These are phyloP conservation scores for Sisyra nigra DNA, from an alignment of 2,888 invertebrate genomes.

Conservation along the genomic window DNA sequence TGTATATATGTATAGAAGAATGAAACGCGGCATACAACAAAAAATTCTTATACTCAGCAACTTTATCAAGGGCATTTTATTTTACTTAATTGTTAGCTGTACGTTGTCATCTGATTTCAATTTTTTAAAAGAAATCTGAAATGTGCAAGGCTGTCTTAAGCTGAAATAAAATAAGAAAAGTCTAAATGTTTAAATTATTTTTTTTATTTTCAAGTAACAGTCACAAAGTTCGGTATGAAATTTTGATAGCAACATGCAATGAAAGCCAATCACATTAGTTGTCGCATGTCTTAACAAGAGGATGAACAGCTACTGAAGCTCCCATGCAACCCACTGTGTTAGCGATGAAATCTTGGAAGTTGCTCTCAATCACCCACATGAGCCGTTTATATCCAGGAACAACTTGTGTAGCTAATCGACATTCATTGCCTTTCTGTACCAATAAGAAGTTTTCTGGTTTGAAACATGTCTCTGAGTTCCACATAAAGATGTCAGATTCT, in stretches of 20 bases:
- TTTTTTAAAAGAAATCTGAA: too few relatives aligned
- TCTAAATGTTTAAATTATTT: background rate
- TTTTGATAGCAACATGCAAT: background rate
- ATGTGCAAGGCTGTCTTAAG: too few relatives aligned
- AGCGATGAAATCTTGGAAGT: slow-evolving; percentile 45
- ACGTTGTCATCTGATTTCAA: too few relatives aligned
- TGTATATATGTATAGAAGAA: too few relatives aligned
- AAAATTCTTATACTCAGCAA: too few relatives aligned
- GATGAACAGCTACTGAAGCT: slow-evolving; percentile 41
- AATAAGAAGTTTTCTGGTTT: slow-evolving; percentile 35
- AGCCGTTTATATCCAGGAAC: slow-evolving; percentile 38
- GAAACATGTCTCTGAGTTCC: slow-evolving; percentile 42
- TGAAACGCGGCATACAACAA: too few relatives aligned
- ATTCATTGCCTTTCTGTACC: slow-evolving; percentile 40
- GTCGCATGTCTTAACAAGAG: slow-evolving; percentile 35
- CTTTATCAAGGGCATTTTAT: too few relatives aligned
- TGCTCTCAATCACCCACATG: slow-evolving; percentile 48
- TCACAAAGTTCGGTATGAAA: background rate
- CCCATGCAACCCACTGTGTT: slow-evolving; percentile 42
- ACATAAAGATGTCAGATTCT: slow-evolving; percentile 42
- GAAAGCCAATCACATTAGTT: slow-evolving; percentile 8
- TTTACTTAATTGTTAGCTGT: too few relatives aligned
- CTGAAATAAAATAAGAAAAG: background rate
- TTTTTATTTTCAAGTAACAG: slow-evolving; percentile 2
- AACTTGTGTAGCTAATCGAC: slow-evolving; percentile 41